Percentiles rank a stretch among this genome's conserved stretches.
Conservation (phyloP, 2,888 invertebrate species). For the Holacanthella duospinosa region DNA sequence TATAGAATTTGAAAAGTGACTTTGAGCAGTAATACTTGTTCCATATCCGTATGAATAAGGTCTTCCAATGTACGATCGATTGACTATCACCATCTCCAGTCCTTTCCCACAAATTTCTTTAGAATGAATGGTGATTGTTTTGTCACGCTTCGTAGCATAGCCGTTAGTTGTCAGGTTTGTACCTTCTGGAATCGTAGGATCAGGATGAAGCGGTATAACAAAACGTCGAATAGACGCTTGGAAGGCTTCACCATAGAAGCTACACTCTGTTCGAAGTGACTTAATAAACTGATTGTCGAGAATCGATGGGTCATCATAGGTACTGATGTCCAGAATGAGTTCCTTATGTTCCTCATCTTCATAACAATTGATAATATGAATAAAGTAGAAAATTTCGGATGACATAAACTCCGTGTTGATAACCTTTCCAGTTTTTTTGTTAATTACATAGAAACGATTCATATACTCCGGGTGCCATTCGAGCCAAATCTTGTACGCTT, state of each 20-base stretch:
- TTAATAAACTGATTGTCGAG: slow-evolving; percentile 40
- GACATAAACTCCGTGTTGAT: slow-evolving; percentile 41
- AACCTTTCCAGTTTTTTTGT: slow-evolving; percentile 42
- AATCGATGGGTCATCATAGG: slow-evolving; percentile 40
- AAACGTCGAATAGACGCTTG: slow-evolving; percentile 40
- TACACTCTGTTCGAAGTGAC: slow-evolving; percentile 34
- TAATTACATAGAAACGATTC: slow-evolving; percentile 42
- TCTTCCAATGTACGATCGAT: not conserved
- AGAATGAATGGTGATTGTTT: not conserved
- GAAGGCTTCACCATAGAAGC: slow-evolving; percentile 30
- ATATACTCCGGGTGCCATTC: slow-evolving; percentile 33
- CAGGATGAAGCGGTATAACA: slow-evolving; percentile 40
- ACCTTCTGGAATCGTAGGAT: not conserved
- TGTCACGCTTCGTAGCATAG: not conserved
- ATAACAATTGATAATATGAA: slow-evolving; percentile 48
- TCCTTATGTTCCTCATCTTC: slow-evolving; percentile 40
- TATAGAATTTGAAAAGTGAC: not conserved
- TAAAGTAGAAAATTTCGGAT: slow-evolving; percentile 45
- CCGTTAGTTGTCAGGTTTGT: not conserved
- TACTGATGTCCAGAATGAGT: slow-evolving; percentile 40
- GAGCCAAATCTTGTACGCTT: slow-evolving; percentile 14
- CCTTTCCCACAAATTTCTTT: slow-evolving; percentile 5
- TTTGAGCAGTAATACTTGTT: not conserved
- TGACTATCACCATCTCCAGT: slow-evolving; percentile 4
- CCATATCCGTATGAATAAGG: slow-evolving; percentile 5